Evolutionary conservation across 1,140 invertebrate genomes (phyloP).

Genomic region (Camponotus floridanus): DNA sequence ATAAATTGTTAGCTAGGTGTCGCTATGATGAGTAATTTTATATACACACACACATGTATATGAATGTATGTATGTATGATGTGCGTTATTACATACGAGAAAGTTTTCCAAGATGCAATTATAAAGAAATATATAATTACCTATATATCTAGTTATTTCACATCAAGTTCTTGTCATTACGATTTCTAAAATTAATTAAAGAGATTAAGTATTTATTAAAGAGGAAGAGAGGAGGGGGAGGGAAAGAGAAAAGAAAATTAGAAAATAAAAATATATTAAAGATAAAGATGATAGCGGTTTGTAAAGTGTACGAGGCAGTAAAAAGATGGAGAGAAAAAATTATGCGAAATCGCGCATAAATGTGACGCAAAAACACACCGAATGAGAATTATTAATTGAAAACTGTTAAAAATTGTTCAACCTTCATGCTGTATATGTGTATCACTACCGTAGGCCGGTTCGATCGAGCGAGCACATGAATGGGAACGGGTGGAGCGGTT

Average conservation of each 20-base stretch:
- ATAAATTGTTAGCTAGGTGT: too few species aligned
- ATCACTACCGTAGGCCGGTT: background rate
- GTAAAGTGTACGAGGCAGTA: background rate
- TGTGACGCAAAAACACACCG: background rate
- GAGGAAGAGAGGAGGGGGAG: too few species aligned
- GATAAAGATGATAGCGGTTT: background rate
- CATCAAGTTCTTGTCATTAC: background rate
- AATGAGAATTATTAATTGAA: constrained; percentile 42
- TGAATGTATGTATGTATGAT: background rate
- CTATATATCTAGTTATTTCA: background rate
- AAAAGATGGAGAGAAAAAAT: background rate
- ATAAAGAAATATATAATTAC: background rate
- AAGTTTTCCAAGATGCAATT: background rate
- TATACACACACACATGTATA: too few species aligned
- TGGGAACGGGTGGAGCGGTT: constrained; percentile 68
- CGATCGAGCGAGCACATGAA: constrained; percentile 71
- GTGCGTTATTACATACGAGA: background rate
- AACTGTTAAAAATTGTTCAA: background rate
- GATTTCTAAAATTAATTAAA: constrained; percentile 1
- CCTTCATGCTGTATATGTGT: too few species aligned
- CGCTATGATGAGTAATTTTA: background rate
- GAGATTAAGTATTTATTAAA: background rate
- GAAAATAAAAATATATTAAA: background rate
- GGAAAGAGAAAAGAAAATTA: background rate
- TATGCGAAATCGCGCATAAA: constrained; percentile 19